phyloP scores from a whole-genome alignment of 1,140 invertebrate species.

The Apis dorsata region DNA sequence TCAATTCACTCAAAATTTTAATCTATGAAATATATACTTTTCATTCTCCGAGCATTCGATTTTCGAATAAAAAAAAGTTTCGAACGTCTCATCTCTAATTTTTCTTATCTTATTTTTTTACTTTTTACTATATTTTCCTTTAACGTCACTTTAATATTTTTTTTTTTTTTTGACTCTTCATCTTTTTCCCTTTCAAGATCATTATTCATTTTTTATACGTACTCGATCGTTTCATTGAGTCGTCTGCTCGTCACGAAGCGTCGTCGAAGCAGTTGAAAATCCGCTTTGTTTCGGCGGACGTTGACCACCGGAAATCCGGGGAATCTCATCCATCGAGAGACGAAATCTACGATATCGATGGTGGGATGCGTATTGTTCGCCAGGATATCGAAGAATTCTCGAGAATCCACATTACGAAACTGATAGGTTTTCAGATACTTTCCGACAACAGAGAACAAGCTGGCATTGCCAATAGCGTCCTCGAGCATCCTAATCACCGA shows the following conservation, averaged over 20 bases:
- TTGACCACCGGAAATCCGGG: constrained; percentile 92
- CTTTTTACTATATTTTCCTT: not conserved
- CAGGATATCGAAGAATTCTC: constrained; percentile 84
- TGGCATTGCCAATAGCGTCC: constrained; percentile 86
- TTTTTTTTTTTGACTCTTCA: not conserved
- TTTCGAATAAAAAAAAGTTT: too few species aligned
- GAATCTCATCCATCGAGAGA: constrained; percentile 93
- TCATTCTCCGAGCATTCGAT: too few species aligned
- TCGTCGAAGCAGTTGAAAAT: constrained; percentile 83
- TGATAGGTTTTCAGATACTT: constrained; percentile 85
- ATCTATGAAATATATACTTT: too few species aligned
- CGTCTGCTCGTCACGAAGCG: constrained; percentile 80
- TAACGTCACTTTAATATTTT: not conserved
- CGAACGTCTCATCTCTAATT: too few species aligned
- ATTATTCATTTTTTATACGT: not conserved
- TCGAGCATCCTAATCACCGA: constrained; percentile 93
- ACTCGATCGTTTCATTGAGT: constrained; percentile 31
- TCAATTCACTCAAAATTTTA: too few species aligned
- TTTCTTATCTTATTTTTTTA: not conserved
- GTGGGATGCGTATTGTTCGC: not conserved
- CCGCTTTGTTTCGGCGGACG: constrained; percentile 76
- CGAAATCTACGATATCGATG: constrained; percentile 80
- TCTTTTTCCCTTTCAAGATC: too few species aligned
- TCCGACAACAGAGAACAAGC: constrained; percentile 85
- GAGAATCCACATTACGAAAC: constrained; percentile 88